Conservation (phyloP, 1,140 invertebrate species). For the Artemia franciscana region DNA sequence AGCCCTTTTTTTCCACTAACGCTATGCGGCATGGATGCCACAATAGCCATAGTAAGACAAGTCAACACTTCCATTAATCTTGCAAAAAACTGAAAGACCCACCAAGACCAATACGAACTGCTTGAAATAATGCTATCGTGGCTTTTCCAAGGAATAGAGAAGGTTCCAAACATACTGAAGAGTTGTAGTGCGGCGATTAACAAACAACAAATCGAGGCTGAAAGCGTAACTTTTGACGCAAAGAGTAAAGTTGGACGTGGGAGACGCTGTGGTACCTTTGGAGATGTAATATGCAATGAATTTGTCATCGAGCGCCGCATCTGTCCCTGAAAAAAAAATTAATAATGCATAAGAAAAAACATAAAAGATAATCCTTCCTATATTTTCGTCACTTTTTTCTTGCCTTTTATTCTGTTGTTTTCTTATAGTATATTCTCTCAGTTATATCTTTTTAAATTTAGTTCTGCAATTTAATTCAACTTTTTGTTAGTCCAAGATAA, state of each 20-base stretch:
- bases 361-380: too few species aligned
- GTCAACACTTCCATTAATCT: slow-evolving; percentile 58
- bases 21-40: slow-evolving; percentile 31
- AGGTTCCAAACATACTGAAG: slow-evolving; percentile 50
- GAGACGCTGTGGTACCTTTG: slow-evolving; percentile 14
- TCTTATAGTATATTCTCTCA: too few species aligned
- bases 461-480: too few species aligned
- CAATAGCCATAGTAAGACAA: slow-evolving; percentile 54
- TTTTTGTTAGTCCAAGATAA: too few species aligned
- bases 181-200: slow-evolving; percentile 53
- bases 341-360: too few species aligned
- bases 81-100: slow-evolving; percentile 62
- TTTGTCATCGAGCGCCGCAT: slow-evolving; percentile 19
- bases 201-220: slow-evolving; percentile 54
- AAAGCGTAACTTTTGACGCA: slow-evolving; percentile 61
- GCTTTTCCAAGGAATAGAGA: slow-evolving; percentile 22
- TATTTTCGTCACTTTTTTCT: too few species aligned
- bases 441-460: too few species aligned
- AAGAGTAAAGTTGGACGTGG: slow-evolving; percentile 29
- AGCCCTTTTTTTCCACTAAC: slow-evolving; percentile 9
- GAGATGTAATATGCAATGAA: slow-evolving; percentile 17
- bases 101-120: slow-evolving; percentile 45
- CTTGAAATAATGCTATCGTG: neutral
- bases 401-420: too few species aligned
- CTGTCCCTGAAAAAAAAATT: slow-evolving; percentile 14